A percentile compares a stretch with the other conserved stretches of the same genome.
Conservation (phyloP, 2,888 invertebrate genomes). For the Polyommatus icarus region DNA sequence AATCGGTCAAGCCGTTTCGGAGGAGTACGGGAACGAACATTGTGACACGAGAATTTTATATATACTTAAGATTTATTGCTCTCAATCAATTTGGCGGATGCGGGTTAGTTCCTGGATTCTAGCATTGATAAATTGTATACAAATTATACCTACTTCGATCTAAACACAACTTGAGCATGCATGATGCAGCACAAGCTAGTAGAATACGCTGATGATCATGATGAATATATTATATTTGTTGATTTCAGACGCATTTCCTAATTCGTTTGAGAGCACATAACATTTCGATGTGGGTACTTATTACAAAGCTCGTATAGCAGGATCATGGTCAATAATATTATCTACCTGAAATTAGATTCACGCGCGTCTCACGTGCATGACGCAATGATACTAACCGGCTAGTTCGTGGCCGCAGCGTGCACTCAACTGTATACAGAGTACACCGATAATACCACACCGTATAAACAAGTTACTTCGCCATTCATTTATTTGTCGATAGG, state of each 20-base stretch:
- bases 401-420: conserved; percentile 44
- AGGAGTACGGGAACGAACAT: too few species aligned
- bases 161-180: too few species aligned
- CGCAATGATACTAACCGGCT: conserved; percentile 34
- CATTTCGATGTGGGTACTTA: background rate
- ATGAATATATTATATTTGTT: too few species aligned
- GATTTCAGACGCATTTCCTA: background rate
- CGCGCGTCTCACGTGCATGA: conserved; percentile 6
- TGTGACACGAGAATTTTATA: too few species aligned
- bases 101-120: too few species aligned
- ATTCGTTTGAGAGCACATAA: background rate
- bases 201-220: too few species aligned
- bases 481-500: background rate
- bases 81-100: too few species aligned
- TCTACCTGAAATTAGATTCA: conserved; percentile 11
- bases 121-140: too few species aligned
- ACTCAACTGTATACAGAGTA: background rate
- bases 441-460: conserved; percentile 19
- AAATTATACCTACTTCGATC: too few species aligned
- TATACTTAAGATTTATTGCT: too few species aligned
- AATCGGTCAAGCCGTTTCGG: too few species aligned
- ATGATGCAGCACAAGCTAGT: too few species aligned
- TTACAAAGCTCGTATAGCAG: background rate
- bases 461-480: background rate
- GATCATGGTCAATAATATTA: background rate